Evolutionary conservation across 2,797 vertebrate species (phyloP).

Genomic region (Morus bassanus): DNA sequence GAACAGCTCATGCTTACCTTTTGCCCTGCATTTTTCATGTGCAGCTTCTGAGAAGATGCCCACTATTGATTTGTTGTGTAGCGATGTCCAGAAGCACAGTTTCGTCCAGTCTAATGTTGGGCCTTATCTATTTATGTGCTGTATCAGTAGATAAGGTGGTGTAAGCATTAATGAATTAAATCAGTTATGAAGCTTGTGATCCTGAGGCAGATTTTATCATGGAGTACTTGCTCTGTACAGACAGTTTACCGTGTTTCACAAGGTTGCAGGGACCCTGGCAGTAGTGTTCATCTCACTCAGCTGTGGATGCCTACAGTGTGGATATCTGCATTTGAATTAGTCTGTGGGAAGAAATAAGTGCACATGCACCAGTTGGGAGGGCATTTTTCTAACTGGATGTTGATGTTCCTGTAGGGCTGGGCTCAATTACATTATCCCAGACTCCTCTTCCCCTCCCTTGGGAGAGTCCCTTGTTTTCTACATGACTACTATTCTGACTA

Average conservation of each 20-base stretch:
- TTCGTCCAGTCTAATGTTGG: not conserved
- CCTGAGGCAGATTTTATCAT: not conserved
- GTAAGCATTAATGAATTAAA: not conserved
- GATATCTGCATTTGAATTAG: not conserved
- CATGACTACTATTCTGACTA: rapidly evolving
- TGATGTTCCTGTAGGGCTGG: not conserved
- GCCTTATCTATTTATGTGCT: not conserved
- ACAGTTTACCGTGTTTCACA: not conserved
- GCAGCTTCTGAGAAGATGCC: not conserved
- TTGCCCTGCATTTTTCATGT: not conserved
- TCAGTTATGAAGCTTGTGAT: not conserved
- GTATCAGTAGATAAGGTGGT: not conserved
- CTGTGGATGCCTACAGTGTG: not conserved
- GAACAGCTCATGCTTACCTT: not conserved
- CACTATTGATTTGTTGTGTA: not conserved
- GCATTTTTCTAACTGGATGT: not conserved
- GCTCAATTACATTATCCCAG: not conserved
- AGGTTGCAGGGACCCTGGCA: not conserved
- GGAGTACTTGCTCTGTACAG: not conserved
- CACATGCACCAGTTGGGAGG: not conserved
- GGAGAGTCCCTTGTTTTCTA: not conserved
- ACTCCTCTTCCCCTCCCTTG: not conserved
- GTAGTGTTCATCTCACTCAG: not conserved
- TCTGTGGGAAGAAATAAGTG: not conserved
- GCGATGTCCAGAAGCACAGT: not conserved